These are phyloP conservation scores for Dynastes tityus DNA, from an alignment of 2,888 invertebrate genomes.

Conservation along the genomic window DNA sequence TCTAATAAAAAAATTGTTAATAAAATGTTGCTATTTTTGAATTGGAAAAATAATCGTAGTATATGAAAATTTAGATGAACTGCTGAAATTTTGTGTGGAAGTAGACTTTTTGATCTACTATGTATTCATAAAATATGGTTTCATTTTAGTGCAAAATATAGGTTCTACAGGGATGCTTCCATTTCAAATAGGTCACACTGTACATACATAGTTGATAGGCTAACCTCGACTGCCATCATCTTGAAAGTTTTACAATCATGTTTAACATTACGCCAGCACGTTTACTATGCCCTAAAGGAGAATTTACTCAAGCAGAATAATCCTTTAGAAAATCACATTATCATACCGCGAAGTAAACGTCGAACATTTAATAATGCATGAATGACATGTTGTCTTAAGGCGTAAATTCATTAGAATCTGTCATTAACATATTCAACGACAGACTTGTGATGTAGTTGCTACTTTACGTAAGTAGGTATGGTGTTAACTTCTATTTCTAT, in stretches of 20 bases:
- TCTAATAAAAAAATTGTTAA: no score
- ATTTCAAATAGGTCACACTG: no score
- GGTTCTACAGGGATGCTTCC: no score
- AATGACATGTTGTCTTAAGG: background rate
- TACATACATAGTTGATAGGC: background rate
- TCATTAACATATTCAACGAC: background rate
- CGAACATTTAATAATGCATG: background rate
- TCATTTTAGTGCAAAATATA: no score
- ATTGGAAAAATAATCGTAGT: no score
- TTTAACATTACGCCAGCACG: background rate
- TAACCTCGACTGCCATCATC: background rate
- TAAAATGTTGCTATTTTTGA: no score
- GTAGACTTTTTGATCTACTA: no score
- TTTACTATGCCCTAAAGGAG: background rate
- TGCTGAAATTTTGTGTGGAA: no score
- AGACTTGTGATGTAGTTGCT: background rate
- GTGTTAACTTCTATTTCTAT: no score
- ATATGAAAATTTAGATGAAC: no score
- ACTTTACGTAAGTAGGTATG: background rate
- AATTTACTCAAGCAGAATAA: slow-evolving; percentile 1
- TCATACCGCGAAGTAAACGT: background rate
- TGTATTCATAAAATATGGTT: no score
- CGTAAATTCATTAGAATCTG: background rate
- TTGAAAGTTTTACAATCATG: slow-evolving; percentile 22
- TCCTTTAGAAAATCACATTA: slow-evolving; percentile 12